Evolutionary conservation across 2,113 vertebrate species (phyloP), one percentile per base, ranked within the genome.

Genomic region (Lutjanus erythropterus): DNA sequence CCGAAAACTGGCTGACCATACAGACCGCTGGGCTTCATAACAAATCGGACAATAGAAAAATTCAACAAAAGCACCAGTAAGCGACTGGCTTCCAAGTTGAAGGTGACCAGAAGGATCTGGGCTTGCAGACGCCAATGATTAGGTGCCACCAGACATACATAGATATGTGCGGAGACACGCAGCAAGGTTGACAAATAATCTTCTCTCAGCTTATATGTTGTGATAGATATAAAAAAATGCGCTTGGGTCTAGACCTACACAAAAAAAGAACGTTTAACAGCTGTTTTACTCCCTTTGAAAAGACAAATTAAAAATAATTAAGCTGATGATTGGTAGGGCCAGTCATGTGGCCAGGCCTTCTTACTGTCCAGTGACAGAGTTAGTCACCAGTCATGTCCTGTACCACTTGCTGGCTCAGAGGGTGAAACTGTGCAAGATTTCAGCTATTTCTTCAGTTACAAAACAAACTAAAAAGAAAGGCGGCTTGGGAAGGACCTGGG

Each of bases 371-470:
- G 86, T 82, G 83, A 81, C 74, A 42, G 73, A 66, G 84, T 77
- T 72, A 71, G 88, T 91, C 90, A 84, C 85, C 78, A 65, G 87
- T 86, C 69, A 56, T 80, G 76, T 92, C 90, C 92, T 92, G 91
- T 59, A 86, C 90, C 86, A 83, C 86, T 83, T 71, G 73, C 93
- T 95, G 94, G 93, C 93, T 95, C 94, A 94, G 94, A 93, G 94
- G 92, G 92, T 94, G 91, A 93, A 94, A 95, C 89, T 95, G 94
- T 94, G 94, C 94, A 95, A 95, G 91, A 91, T 89, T 93, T 91
- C 84, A 89, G 91, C 86, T 68, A 81, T 78, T 93, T 93, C 89
- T 93, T 94, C 90, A 93, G 86, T 88, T 93, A 91, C 62, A 78
- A 87, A 90, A 91, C 33, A 87, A 90, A 89, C 81, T 69, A 35